Evolutionary conservation across 2,113 vertebrate species (phyloP).

Genomic region (Xenopus laevis): DNA sequence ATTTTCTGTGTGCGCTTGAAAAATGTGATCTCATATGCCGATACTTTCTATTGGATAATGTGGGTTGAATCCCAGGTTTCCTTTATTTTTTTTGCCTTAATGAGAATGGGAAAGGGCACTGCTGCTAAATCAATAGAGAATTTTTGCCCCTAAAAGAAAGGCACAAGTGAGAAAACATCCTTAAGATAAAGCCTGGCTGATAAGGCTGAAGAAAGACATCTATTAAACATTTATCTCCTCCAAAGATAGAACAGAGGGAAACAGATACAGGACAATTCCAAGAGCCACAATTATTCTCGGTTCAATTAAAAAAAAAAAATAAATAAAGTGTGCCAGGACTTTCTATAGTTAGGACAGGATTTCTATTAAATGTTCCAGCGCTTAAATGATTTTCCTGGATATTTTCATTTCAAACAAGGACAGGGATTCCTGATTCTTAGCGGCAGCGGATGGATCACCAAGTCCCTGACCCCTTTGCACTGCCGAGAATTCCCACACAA

Average conservation of each 20-base stretch:
- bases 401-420: slow-evolving; percentile 55
- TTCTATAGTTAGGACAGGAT: neutral
- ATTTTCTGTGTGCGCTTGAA: too few relatives aligned
- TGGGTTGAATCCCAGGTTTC: too few relatives aligned
- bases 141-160: neutral
- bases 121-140: too few relatives aligned
- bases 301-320: too few relatives aligned
- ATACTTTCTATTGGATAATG: too few relatives aligned
- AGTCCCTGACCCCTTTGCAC: slow-evolving; percentile 71
- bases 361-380: neutral
- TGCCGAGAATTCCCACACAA: slow-evolving; percentile 72
- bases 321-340: neutral
- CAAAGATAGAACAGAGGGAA: slow-evolving; percentile 17
- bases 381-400: slow-evolving; percentile 39
- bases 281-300: neutral
- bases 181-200: neutral
- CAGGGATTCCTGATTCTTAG: slow-evolving; percentile 59
- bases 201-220: slow-evolving; percentile 5
- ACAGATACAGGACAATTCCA: neutral
- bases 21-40: too few relatives aligned
- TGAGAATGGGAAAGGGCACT: too few relatives aligned
- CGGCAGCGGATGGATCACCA: slow-evolving; percentile 62
- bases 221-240: slow-evolving; percentile 24
- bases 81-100: too few relatives aligned
- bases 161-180: neutral